These are phyloP conservation scores for Furnarius figulus DNA, from an alignment of 2,113 vertebrate species.

Conservation along the genomic window DNA sequence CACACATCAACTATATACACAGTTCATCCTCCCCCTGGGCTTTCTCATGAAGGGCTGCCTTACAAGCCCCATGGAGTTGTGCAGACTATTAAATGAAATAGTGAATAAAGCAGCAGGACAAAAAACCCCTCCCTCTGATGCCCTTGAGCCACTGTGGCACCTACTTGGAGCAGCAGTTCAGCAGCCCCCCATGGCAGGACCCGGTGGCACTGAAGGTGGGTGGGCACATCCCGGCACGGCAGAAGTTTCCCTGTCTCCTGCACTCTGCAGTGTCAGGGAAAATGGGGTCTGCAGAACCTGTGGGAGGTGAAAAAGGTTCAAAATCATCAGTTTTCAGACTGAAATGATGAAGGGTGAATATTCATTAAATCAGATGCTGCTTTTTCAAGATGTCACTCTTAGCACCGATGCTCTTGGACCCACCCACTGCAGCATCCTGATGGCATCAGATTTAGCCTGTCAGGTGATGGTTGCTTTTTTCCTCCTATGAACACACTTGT, in stretches of 20 bases:
- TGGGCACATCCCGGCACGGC: not conserved
- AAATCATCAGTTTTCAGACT: not conserved
- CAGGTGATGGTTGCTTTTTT: not conserved
- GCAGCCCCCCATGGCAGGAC: not conserved
- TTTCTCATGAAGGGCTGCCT: not conserved
- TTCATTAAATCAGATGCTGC: accelerated
- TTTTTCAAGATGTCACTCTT: not conserved
- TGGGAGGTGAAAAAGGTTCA: not conserved
- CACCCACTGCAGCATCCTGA: accelerated
- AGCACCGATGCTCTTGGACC: not conserved
- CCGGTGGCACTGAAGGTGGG: not conserved
- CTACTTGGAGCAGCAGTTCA: conserved; percentile 50
- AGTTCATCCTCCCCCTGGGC: not conserved
- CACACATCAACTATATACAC: accelerated
- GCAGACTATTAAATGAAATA: not conserved
- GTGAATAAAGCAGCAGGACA: not conserved
- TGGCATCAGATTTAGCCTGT: not conserved
- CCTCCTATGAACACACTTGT: not conserved
- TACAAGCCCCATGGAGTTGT: accelerated
- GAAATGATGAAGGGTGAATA: not conserved
- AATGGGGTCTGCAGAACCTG: conserved; percentile 15
- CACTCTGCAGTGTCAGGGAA: not conserved
- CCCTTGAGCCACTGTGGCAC: not conserved
- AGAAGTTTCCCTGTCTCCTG: conserved; percentile 15
- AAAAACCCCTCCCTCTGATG: not conserved